Conservation (phyloP, 2,113 vertebrate species). For the Morphnarchus princeps region DNA sequence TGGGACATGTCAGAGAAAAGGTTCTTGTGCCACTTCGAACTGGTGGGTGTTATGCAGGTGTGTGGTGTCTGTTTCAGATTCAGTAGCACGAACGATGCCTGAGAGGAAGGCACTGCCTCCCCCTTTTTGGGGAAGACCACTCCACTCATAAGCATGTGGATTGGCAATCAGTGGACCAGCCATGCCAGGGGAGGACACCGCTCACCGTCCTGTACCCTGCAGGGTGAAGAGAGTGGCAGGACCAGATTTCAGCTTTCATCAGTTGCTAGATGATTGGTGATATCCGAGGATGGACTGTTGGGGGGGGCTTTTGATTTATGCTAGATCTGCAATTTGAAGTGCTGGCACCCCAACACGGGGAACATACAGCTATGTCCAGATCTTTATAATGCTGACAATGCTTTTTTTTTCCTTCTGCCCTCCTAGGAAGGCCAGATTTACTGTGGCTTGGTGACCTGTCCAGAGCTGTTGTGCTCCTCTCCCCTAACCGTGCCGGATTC, state of each 20-base stretch:
- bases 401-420: background rate
- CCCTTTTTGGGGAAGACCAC: background rate
- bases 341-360: rapidly evolving
- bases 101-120: background rate
- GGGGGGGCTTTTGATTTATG: background rate
- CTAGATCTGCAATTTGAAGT: background rate
- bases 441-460: constrained; percentile 90
- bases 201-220: too few relatives aligned
- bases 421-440: constrained; percentile 91
- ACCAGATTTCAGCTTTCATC: background rate
- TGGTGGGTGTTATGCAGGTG: too few relatives aligned
- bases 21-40: background rate
- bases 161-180: background rate
- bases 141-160: too few relatives aligned
- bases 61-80: background rate
- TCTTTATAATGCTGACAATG: background rate
- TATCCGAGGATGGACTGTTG: background rate
- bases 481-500: constrained; percentile 78
- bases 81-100: background rate
- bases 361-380: background rate
- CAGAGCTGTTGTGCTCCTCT: constrained; percentile 80
- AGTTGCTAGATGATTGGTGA: background rate
- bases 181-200: background rate
- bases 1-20: background rate
- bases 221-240: background rate